These are phyloP conservation scores for Umimayanthus kanabou DNA, from an alignment of 92 coral and sea anemone genomes.

Conservation along the genomic window DNA sequence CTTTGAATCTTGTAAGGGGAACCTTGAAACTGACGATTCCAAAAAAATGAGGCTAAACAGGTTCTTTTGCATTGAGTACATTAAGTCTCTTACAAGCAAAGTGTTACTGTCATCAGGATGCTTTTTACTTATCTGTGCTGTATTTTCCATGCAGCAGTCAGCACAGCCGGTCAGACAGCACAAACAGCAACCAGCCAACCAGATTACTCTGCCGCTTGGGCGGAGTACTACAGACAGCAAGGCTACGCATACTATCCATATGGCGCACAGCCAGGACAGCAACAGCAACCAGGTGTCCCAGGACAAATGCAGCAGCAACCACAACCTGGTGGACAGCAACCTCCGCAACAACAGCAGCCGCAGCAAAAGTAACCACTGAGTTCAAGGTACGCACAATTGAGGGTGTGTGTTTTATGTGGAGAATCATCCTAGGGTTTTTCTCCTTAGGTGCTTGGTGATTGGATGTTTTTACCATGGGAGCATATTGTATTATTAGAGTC, in stretches of 20 bases:
- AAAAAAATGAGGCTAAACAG: too few relatives aligned
- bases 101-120: background rate
- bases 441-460: too few relatives aligned
- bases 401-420: background rate
- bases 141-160: conserved; percentile 29
- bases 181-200: conserved; percentile 68
- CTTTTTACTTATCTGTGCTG: background rate
- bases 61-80: too few relatives aligned
- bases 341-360: background rate
- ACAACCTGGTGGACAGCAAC: conserved; percentile 15
- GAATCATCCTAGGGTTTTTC: background rate
- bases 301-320: conserved; percentile 6
- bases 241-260: conserved; percentile 78
- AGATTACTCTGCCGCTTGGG: conserved; percentile 97
- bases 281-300: conserved; percentile 59
- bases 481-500: background rate
- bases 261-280: conserved; percentile 67
- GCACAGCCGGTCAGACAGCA: conserved; percentile 42
- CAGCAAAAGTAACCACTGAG: conserved; percentile 7
- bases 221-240: conserved; percentile 91
- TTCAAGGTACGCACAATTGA: background rate
- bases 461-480: background rate
- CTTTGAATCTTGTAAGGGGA: too few relatives aligned
- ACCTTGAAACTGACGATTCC: too few relatives aligned
- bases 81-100: too few relatives aligned